These are phyloP conservation scores for Rachycentron canadum DNA, from an alignment of 2,797 vertebrate species.

Conservation along the genomic window DNA sequence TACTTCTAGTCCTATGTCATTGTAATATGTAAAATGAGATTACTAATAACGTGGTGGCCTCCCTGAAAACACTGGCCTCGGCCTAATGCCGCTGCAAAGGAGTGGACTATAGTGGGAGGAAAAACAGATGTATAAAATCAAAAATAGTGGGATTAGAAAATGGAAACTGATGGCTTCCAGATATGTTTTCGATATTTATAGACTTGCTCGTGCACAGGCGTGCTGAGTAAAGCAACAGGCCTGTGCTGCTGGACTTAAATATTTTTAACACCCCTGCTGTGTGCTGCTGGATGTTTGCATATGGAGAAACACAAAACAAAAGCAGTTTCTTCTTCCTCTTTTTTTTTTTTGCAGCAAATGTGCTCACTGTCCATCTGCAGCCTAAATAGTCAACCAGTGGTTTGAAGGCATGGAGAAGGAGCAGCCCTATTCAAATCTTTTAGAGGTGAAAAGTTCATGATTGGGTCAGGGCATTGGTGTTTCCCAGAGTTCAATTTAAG, in stretches of 20 bases:
- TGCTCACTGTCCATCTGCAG: constrained; percentile 59
- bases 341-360: constrained; percentile 29
- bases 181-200: constrained; percentile 40
- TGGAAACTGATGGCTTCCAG: constrained; percentile 40
- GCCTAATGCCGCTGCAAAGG: constrained; percentile 26
- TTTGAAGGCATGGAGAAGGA: constrained; percentile 55
- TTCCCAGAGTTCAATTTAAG: constrained; percentile 81
- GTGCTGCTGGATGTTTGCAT: constrained; percentile 53
- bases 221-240: constrained; percentile 56
- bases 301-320: constrained; percentile 49
- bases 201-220: constrained; percentile 8
- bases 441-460: constrained; percentile 84
- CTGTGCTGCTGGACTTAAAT: constrained; percentile 24
- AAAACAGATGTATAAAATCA: constrained; percentile 49
- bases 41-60: constrained; percentile 38
- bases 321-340: constrained; percentile 8
- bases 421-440: constrained; percentile 78
- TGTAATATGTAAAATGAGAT: constrained; percentile 14
- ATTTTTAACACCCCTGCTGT: constrained; percentile 36
- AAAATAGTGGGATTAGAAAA: constrained; percentile 38
- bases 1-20: constrained; percentile 7
- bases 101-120: constrained; percentile 24
- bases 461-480: constrained; percentile 81
- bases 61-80: constrained; percentile 46
- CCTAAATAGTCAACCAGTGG: constrained; percentile 42